Percentiles rank a stretch among this genome's conserved stretches.
Evolutionary conservation across 2,888 invertebrate species (phyloP).

Genomic region (Heliconius ethilla): DNA sequence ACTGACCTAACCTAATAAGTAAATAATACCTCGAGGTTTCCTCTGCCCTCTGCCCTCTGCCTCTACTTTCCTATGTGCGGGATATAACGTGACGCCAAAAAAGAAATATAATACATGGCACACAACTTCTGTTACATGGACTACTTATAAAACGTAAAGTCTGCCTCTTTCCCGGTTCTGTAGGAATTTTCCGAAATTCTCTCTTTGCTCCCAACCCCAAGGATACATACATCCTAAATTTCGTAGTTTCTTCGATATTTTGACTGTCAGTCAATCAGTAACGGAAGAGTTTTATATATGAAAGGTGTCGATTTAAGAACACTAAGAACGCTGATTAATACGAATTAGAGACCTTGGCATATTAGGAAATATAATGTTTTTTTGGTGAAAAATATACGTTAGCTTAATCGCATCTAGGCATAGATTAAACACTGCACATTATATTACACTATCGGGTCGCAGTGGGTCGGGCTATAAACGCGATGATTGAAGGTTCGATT

Average conservation of each 20-base stretch:
- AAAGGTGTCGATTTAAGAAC: not conserved
- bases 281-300: not conserved
- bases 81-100: too few species aligned
- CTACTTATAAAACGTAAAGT: too few species aligned
- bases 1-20: too few species aligned
- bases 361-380: not conserved
- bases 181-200: too few species aligned
- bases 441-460: not conserved
- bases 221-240: not conserved
- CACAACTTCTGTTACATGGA: too few species aligned
- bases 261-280: not conserved
- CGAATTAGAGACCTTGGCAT: not conserved
- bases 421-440: not conserved
- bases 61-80: too few species aligned
- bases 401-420: not conserved
- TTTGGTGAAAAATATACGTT: not conserved
- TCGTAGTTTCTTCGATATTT: not conserved
- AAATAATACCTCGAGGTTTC: too few species aligned
- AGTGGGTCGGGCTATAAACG: not conserved
- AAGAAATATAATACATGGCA: too few species aligned
- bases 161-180: too few species aligned
- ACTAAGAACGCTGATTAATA: not conserved
- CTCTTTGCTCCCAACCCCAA: too few species aligned
- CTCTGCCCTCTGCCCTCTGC: too few species aligned
- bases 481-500: not conserved